phyloP scores from a whole-genome alignment of 2,888 invertebrate species.

The Drosophila gaucha region DNA sequence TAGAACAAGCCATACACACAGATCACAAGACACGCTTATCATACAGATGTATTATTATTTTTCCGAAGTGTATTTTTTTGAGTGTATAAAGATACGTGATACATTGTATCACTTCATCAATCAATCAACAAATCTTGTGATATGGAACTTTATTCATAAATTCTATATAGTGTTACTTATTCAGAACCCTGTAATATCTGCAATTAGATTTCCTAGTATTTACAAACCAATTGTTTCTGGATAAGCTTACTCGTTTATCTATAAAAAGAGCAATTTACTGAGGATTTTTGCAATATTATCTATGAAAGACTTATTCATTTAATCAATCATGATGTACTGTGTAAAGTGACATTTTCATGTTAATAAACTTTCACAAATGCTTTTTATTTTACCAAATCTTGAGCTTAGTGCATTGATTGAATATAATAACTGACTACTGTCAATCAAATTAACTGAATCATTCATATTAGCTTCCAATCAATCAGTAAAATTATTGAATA shows the following conservation, averaged over 20 bases:
- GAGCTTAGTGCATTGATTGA: not conserved
- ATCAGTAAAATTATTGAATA: too few relatives aligned
- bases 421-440: not conserved
- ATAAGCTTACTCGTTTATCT: not conserved
- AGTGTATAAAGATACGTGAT: not conserved
- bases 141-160: not conserved
- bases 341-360: not conserved
- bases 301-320: not conserved
- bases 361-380: not conserved
- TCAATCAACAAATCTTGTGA: not conserved
- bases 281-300: not conserved
- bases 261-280: not conserved
- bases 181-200: too few relatives aligned
- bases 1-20: conserved; percentile 16
- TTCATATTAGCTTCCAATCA: too few relatives aligned
- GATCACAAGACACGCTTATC: not conserved
- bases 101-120: not conserved
- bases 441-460: not conserved
- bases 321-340: not conserved
- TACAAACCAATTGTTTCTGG: too few relatives aligned
- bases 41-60: too few relatives aligned
- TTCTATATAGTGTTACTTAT: not conserved
- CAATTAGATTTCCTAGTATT: too few relatives aligned
- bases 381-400: too few relatives aligned
- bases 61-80: not conserved